Evolutionary conservation across 2,113 vertebrate species (phyloP).

Genomic region (Bubo bubo): DNA sequence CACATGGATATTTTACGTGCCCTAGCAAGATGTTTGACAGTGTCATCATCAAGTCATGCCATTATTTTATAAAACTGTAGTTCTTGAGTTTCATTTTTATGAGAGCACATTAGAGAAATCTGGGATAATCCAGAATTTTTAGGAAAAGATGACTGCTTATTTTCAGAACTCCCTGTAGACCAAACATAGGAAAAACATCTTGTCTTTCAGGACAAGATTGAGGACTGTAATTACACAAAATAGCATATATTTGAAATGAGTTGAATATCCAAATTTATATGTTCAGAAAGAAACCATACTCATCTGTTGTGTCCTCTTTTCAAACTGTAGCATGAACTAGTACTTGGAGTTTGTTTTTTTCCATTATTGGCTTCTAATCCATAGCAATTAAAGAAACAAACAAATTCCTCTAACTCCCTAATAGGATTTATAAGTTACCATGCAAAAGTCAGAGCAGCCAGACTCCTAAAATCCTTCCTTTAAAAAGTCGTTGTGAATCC

Average conservation of each 20-base stretch:
- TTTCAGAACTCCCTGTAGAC: conserved; percentile 16
- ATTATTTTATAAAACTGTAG: background rate
- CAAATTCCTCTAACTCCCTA: background rate
- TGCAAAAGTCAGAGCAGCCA: background rate
- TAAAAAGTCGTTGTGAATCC: background rate
- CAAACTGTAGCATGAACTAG: background rate
- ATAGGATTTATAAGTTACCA: background rate
- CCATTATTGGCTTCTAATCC: background rate
- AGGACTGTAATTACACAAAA: conserved; percentile 1
- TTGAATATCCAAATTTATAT: background rate
- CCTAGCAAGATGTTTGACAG: background rate
- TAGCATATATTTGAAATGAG: background rate
- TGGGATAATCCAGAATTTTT: background rate
- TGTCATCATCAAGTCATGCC: background rate
- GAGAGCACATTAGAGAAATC: background rate
- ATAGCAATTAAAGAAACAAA: conserved; percentile 21
- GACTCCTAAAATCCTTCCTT: background rate
- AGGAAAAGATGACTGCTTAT: background rate
- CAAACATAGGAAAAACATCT: background rate
- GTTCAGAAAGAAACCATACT: background rate
- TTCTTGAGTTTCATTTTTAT: background rate
- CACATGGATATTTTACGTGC: background rate
- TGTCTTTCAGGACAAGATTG: background rate
- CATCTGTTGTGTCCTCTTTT: background rate
- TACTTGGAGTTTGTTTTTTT: background rate